Base-by-base conservation (phyloP, 2,797 vertebrate species). In the Parauchenoglanis punctatus region DNA sequence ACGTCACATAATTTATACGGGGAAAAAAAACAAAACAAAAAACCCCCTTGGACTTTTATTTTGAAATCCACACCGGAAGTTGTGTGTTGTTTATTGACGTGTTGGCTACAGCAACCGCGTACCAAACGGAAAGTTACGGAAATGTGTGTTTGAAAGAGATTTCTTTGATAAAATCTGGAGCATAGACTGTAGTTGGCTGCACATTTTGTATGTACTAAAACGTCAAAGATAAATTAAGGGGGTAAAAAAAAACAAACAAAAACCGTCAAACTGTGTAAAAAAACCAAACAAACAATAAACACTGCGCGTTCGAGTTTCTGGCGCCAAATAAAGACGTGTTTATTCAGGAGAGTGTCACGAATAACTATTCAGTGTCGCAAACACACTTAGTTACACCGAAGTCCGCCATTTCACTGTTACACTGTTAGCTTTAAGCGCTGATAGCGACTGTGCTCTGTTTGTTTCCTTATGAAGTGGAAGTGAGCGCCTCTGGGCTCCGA, bases 1-100 rank as follows among this genome's bases (percentile, higher is more conserved):
- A 18, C 18, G 18, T 59, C 58, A 59, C 58, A 59, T 59, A 59
- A 59, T 23, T 59, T 7, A 59, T 59, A 40, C 40, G 2, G 52
- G 12, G 11, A 54, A 54, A 54, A 54, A 15, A 54, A 73, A 10
- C 44, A 46, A 40, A 7, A 15, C 15, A 59, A 18, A 20, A 18
- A 28, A n/a, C 4, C 4, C 0, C 0, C 4, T 3, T 20, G 1
- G 59, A 85, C 86, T 84, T 87, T 84, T 87, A 78, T 78, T 84
- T 87, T 87, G 86, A 87, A 87, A 87, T 31, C 35, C 72, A 10
- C 1, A 18, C 76, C 18, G 52, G 76, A 35, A 56, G 52, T 52
- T 10, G 75, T 31, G 15, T 20, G 15, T 31, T 31, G n/a, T 77
- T 77, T 54, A 28, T 18, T 15, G 12, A 54, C 5, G 12, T n/a